A percentile compares a stretch with the other conserved stretches of the same genome.
Evolutionary conservation across 2,888 invertebrate genomes (phyloP).

Genomic region (Parnassius mnemosyne): DNA sequence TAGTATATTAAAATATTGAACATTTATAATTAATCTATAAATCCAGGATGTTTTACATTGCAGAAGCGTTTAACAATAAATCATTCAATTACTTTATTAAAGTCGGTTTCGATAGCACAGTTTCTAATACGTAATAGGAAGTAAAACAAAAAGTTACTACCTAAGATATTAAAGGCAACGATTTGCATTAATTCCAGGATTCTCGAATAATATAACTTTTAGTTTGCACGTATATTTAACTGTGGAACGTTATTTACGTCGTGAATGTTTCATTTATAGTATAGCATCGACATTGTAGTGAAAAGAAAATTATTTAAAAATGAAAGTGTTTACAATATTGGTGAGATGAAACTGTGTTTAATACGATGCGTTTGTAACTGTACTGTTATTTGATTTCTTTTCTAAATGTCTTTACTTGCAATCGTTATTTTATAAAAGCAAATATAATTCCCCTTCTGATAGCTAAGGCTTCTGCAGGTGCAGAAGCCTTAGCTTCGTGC

Average conservation of each 20-base stretch:
- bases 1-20: too few species aligned
- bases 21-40: neutral
- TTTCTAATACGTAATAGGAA: constrained; percentile 8
- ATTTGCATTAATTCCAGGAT: neutral
- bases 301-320: neutral
- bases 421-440: too few species aligned
- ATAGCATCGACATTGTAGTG: neutral
- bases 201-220: neutral
- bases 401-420: too few species aligned
- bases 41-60: neutral
- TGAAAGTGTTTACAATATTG: constrained; percentile 12
- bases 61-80: neutral
- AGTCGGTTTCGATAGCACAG: neutral
- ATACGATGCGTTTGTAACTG: too few species aligned
- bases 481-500: too few species aligned
- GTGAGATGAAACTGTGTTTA: constrained; percentile 7
- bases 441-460: too few species aligned
- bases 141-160: neutral
- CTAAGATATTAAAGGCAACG: neutral
- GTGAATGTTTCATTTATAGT: neutral
- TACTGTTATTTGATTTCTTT: too few species aligned
- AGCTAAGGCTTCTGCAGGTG: too few species aligned
- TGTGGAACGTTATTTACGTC: neutral
- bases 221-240: constrained; percentile 6
- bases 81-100: constrained; percentile 2